Percentiles rank a stretch among this genome's conserved stretches.
Evolutionary conservation across 2,113 vertebrate species (phyloP).

Genomic region (Otolemur garnettii): DNA sequence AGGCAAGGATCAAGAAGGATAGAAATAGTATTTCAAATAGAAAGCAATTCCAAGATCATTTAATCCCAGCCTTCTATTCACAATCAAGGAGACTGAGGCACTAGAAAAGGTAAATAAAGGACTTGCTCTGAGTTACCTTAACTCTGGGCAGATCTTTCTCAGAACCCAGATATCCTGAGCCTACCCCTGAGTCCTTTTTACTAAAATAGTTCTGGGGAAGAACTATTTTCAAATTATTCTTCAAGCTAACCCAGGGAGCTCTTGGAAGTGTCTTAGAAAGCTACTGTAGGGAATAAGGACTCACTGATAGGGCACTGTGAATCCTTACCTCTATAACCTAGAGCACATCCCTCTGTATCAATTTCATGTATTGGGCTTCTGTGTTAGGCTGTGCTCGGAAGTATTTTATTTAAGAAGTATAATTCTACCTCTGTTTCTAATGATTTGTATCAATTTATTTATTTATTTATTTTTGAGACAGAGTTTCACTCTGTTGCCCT

Average conservation of each 20-base stretch:
- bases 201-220: neutral
- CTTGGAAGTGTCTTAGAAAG: slow-evolving; percentile 4
- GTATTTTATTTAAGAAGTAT: slow-evolving; percentile 46
- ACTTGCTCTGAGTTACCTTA: slow-evolving; percentile 6
- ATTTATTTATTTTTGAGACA: too few species aligned
- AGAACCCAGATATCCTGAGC: slow-evolving; percentile 18
- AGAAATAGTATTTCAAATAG: neutral
- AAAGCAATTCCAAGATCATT: neutral
- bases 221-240: slow-evolving; percentile 23
- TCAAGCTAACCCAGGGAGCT: neutral
- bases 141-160: neutral
- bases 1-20: neutral
- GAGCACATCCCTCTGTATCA: neutral
- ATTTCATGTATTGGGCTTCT: slow-evolving; percentile 20
- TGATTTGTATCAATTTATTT: slow-evolving; percentile 3
- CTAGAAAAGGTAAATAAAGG: neutral
- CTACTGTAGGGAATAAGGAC: neutral
- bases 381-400: slow-evolving; percentile 32
- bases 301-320: neutral
- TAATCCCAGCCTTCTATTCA: neutral
- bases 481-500: too few species aligned
- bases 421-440: slow-evolving; percentile 42
- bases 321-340: neutral
- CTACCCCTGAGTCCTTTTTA: neutral
- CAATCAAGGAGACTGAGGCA: neutral